Conservation (phyloP, 1,140 invertebrate species). For the Onthophagus taurus region DNA sequence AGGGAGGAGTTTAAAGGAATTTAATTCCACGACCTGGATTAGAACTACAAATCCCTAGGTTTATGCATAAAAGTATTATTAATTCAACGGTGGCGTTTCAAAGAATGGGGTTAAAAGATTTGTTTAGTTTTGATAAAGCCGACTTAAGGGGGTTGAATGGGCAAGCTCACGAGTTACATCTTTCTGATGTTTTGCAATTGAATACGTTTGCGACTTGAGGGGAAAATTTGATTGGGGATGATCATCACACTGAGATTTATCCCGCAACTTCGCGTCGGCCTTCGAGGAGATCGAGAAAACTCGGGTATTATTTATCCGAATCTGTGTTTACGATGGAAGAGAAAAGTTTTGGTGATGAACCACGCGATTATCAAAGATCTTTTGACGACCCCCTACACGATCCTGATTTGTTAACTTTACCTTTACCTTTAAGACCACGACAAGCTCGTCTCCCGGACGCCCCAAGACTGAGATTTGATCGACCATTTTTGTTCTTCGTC, state of each 20-base stretch:
- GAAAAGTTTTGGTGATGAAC: no score
- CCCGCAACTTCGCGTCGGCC: slow-evolving; percentile 49
- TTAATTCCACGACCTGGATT: slow-evolving; percentile 61
- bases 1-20: slow-evolving; percentile 59
- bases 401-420: slow-evolving; percentile 49
- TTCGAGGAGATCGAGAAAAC: slow-evolving; percentile 32
- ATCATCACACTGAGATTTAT: slow-evolving; percentile 70
- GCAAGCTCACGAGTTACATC: slow-evolving; percentile 58
- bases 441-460: slow-evolving; percentile 61
- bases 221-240: slow-evolving; percentile 57
- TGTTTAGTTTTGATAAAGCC: slow-evolving; percentile 62
- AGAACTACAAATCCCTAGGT: slow-evolving; percentile 72
- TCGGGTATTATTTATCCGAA: slow-evolving; percentile 21
- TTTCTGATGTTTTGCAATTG: slow-evolving; percentile 71
- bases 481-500: slow-evolving; percentile 77
- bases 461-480: slow-evolving; percentile 66
- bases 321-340: slow-evolving; percentile 14
- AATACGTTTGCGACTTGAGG: slow-evolving; percentile 72
- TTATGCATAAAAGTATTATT: slow-evolving; percentile 69
- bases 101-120: slow-evolving; percentile 67
- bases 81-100: slow-evolving; percentile 66
- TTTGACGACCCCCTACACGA: slow-evolving; percentile 53
- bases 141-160: slow-evolving; percentile 73
- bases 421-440: slow-evolving; percentile 53
- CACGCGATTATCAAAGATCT: slow-evolving; percentile 46